phyloP scores from a whole-genome alignment of 2,797 vertebrate species.

The Macropus fuliginosus region DNA sequence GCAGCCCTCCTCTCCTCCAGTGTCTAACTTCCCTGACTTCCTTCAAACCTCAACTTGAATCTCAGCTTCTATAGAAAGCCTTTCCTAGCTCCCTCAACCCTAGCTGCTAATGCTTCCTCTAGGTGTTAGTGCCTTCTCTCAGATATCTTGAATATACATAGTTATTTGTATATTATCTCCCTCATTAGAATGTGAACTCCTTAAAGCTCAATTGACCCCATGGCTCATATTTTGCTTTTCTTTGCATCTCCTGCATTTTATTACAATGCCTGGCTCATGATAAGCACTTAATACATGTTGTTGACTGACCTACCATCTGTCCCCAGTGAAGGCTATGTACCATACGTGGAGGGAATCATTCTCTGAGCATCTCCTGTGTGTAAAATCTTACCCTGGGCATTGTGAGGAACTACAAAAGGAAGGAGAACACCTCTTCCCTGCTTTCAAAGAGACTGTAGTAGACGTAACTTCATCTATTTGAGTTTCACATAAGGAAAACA shows the following conservation, averaged over 20 bases:
- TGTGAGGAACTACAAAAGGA: not conserved
- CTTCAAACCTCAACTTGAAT: not conserved
- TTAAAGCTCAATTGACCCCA: not conserved
- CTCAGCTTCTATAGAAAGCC: not conserved
- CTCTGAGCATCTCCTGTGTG: not conserved
- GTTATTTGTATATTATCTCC: not conserved
- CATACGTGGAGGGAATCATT: not conserved
- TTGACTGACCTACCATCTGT: not conserved
- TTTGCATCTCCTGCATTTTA: not conserved
- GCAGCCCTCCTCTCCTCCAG: not conserved
- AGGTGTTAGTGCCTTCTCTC: not conserved
- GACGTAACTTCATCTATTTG: not conserved
- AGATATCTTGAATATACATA: not conserved
- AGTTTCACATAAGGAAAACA: not conserved
- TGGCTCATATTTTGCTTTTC: not conserved
- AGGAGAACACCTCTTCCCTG: not conserved
- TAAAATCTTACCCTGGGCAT: not conserved
- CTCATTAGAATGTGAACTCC: not conserved
- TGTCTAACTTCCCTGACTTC: not conserved
- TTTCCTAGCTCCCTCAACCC: not conserved
- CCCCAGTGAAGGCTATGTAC: not conserved
- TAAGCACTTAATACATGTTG: not conserved
- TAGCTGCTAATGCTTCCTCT: not conserved
- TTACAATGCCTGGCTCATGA: not conserved
- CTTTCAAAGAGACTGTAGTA: not conserved